Percentiles rank a stretch among this genome's conserved stretches.
Conservation (phyloP, 2,888 invertebrate genomes). For the Slavum lentiscoides region DNA sequence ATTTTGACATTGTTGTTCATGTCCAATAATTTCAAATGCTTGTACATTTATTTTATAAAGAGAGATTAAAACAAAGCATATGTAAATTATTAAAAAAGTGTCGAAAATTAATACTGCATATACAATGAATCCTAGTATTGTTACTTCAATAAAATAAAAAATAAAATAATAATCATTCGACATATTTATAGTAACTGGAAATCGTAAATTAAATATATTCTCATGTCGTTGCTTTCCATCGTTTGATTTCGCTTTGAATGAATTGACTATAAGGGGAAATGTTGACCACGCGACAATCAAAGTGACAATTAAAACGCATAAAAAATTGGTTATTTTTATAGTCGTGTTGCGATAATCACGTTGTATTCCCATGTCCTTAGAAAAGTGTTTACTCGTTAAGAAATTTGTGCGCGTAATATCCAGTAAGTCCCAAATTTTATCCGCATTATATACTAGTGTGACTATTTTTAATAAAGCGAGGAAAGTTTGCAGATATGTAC, state of each 20-base stretch:
- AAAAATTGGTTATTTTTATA: neutral
- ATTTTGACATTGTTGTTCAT: neutral
- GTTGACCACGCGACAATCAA: neutral
- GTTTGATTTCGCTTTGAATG: neutral
- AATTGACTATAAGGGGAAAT: neutral
- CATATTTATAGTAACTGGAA: neutral
- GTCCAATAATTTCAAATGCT: neutral
- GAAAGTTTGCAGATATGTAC: neutral
- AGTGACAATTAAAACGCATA: accelerated
- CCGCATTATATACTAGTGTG: neutral
- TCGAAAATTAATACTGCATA: neutral
- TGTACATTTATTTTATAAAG: neutral
- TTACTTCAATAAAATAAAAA: neutral
- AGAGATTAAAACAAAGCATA: neutral
- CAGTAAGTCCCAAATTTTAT: neutral
- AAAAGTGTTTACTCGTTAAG: neutral
- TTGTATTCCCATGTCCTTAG: neutral
- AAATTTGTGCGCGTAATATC: neutral
- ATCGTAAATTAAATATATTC: neutral
- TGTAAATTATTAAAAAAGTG: neutral
- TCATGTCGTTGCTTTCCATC: neutral
- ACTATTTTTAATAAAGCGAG: neutral
- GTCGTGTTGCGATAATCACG: too few species aligned
- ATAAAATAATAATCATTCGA: neutral
- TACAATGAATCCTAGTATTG: neutral